phyloP scores from a whole-genome alignment of 2,113 vertebrate genomes.

The Herpailurus yagouaroundi region DNA sequence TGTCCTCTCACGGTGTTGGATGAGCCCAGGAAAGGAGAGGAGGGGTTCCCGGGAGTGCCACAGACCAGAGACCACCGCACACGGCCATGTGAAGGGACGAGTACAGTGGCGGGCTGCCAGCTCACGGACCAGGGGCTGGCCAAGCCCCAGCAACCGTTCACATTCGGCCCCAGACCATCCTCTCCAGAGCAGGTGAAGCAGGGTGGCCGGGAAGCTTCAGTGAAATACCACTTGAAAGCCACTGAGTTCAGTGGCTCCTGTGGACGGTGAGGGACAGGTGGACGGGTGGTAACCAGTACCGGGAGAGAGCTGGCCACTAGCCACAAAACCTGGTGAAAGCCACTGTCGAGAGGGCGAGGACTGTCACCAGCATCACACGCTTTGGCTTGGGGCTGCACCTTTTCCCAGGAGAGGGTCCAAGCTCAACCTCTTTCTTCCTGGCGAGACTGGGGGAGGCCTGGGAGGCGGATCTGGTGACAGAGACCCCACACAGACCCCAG shows the following conservation, averaged over 20 bases:
- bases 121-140: rapidly evolving
- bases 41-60: background rate
- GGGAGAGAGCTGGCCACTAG: background rate
- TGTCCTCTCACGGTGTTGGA: background rate
- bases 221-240: background rate
- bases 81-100: rapidly evolving
- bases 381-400: background rate
- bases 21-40: background rate
- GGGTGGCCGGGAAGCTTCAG: background rate
- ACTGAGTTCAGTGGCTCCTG: background rate
- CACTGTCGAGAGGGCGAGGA: background rate
- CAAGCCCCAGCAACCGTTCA: no score
- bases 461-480: background rate
- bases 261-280: background rate
- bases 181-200: background rate
- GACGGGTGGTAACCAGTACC: background rate
- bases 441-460: background rate
- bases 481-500: background rate
- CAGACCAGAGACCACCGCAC: background rate
- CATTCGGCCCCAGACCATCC: background rate
- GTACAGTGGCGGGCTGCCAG: rapidly evolving
- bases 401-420: background rate
- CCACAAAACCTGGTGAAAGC: background rate
- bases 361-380: background rate
- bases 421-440: background rate